Percentiles rank a stretch among this genome's conserved stretches.
phyloP scores from a whole-genome alignment of 53 echinoderm and acorn worm species.

The Zoroaster sp. region DNA sequence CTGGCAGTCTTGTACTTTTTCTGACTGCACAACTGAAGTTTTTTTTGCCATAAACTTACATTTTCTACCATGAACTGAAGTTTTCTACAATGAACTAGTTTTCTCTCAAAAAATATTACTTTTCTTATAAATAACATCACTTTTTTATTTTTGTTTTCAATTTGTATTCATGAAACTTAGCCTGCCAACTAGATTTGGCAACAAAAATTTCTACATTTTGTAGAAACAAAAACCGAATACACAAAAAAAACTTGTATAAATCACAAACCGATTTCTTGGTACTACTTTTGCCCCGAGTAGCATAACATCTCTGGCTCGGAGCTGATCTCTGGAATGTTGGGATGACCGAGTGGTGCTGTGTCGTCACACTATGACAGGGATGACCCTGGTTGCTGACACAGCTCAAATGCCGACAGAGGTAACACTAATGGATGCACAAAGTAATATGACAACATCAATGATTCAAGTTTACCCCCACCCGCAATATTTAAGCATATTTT shows the following conservation, averaged over 20 bases:
- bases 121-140: too few species aligned
- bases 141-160: too few species aligned
- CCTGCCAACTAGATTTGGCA: neutral
- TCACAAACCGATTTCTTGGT: constrained; percentile 19
- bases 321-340: neutral
- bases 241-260: neutral
- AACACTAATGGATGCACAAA: neutral
- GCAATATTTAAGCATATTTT: too few species aligned
- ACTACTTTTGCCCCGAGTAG: neutral
- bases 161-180: too few species aligned
- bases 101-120: too few species aligned
- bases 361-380: neutral
- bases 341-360: neutral
- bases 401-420: constrained; percentile 48
- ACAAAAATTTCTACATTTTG: neutral
- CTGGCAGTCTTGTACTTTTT: too few species aligned
- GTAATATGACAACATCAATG: too few species aligned
- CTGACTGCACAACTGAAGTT: too few species aligned
- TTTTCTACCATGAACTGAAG: too few species aligned
- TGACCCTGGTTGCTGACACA: constrained; percentile 23
- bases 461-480: too few species aligned
- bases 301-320: neutral
- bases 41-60: too few species aligned
- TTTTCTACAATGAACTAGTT: too few species aligned
- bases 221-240: neutral